A percentile compares a stretch with the other conserved stretches of the same genome.
These are phyloP conservation scores for Bufo bufo DNA, from an alignment of 2,113 vertebrate genomes.

Conservation along the genomic window DNA sequence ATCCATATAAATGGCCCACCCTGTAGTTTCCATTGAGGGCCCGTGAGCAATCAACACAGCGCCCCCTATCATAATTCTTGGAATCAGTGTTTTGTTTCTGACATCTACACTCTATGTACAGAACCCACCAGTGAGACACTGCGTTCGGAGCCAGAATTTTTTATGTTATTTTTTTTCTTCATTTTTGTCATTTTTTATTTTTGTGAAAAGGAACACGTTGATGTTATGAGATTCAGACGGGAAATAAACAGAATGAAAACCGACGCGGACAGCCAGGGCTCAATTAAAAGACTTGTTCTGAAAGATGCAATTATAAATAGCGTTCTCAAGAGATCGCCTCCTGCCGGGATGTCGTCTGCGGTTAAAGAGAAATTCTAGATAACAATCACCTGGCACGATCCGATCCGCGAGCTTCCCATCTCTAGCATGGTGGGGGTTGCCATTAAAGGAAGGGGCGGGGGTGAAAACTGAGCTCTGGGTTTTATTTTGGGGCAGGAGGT, in stretches of 20 bases:
- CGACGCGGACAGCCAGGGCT: background rate
- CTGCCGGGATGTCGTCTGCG: background rate
- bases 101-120: too few species aligned
- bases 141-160: background rate
- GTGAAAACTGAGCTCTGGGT: background rate
- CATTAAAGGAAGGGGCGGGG: background rate
- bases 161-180: too few species aligned
- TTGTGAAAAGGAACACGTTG: background rate
- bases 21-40: too few species aligned
- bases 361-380: background rate
- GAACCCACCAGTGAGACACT: background rate
- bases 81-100: too few species aligned
- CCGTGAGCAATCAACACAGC: too few species aligned
- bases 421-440: background rate
- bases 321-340: background rate
- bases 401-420: background rate
- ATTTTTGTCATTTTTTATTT: background rate
- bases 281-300: constrained; percentile 30
- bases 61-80: too few species aligned
- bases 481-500: background rate
- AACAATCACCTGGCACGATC: background rate
- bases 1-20: too few species aligned
- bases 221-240: background rate
- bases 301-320: constrained; percentile 25
- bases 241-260: background rate